Conservation (phyloP, 2,113 vertebrate species). For the Tragelaphus strepsiceros region DNA sequence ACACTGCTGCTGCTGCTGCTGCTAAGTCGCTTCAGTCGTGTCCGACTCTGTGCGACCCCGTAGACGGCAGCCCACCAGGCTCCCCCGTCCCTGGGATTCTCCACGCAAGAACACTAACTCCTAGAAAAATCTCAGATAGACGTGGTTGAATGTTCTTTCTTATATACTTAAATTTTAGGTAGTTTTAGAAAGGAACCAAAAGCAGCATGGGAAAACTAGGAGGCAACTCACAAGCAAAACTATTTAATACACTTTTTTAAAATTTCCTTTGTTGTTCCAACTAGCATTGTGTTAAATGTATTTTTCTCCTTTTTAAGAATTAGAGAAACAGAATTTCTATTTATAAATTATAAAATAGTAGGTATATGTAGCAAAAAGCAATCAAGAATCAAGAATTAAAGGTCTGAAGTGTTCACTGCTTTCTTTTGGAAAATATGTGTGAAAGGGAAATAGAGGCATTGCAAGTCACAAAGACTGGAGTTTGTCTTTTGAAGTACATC, state of each 20-base stretch:
- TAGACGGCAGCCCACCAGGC: too few relatives aligned
- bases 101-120: not conserved
- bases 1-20: not conserved
- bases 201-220: not conserved
- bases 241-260: not conserved
- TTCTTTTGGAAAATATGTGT: slow-evolving; percentile 11
- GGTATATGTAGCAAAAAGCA: not conserved
- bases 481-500: not conserved
- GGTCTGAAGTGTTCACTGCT: not conserved
- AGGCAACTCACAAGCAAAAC: not conserved
- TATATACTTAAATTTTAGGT: not conserved
- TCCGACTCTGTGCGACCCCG: too few relatives aligned
- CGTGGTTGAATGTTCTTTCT: not conserved
- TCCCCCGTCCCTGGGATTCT: too few relatives aligned
- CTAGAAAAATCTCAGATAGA: not conserved
- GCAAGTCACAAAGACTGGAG: not conserved
- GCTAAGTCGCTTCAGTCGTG: too few relatives aligned
- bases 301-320: not conserved
- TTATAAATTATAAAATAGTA: not conserved
- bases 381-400: not conserved
- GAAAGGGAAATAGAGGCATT: slow-evolving; percentile 31
- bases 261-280: not conserved
- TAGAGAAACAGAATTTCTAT: not conserved
- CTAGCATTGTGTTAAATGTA: not conserved
- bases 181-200: not conserved